These are phyloP conservation scores for Stichodactyla mertensii DNA, from an alignment of 64 coral and sea anemone species.

Conservation along the genomic window DNA sequence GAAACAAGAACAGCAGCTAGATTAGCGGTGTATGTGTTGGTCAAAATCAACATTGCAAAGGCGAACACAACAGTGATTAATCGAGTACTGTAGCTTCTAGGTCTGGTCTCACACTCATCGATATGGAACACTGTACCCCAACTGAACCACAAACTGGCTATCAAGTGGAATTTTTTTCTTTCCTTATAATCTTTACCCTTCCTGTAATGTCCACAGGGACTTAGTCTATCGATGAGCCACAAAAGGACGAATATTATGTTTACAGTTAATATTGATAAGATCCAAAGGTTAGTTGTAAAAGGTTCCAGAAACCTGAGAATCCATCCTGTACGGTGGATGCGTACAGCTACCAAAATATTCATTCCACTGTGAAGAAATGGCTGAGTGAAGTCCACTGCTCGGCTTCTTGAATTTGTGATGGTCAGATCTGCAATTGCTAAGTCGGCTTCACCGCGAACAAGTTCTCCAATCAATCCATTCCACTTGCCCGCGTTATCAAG, in stretches of 20 bases:
- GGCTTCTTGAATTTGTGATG: conserved; percentile 26
- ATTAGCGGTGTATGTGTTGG: conserved; percentile 50
- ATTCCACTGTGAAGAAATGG: conserved; percentile 38
- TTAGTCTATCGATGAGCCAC: conserved; percentile 39
- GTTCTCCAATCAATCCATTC: conserved; percentile 41
- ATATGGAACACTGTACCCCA: conserved; percentile 54
- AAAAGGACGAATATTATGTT: conserved; percentile 38
- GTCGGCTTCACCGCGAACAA: conserved; percentile 35
- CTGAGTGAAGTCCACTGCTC: conserved; percentile 24
- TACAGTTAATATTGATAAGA: not conserved
- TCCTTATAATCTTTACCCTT: not conserved
- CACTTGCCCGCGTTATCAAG: not conserved
- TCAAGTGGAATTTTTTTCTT: conserved; percentile 23
- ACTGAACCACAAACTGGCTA: conserved; percentile 51
- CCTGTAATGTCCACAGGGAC: conserved; percentile 39
- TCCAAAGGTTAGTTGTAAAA: conserved; percentile 36
- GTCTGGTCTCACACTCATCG: conserved; percentile 35
- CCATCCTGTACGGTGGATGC: conserved; percentile 5
- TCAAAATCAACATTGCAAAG: conserved; percentile 42
- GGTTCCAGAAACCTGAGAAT: conserved; percentile 39
- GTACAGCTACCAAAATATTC: conserved; percentile 28
- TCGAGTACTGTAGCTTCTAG: conserved; percentile 39
- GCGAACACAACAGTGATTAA: conserved; percentile 37
- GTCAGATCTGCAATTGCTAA: conserved; percentile 34
- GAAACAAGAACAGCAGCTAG: conserved; percentile 47